Percentiles rank a stretch among this genome's conserved stretches.
phyloP scores from a whole-genome alignment of 64 coral and sea anemone species.

The Actinia tenebrosa region DNA sequence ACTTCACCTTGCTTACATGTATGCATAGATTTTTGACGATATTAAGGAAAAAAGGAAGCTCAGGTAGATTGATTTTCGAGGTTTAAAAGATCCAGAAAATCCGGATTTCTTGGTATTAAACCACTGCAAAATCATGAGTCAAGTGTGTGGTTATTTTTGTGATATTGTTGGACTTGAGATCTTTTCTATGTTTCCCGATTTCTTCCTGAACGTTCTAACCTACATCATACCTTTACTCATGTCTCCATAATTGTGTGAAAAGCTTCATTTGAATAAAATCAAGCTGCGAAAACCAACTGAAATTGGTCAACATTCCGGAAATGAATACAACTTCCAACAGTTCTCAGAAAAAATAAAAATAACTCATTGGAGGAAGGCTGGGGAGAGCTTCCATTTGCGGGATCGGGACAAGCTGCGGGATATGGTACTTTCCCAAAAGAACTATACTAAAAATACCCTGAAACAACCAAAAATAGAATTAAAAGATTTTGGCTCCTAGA shows the following conservation, averaged over 20 bases:
- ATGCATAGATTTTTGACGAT: neutral
- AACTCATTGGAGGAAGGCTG: neutral
- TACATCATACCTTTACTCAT: constrained; percentile 4
- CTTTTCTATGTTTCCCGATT: neutral
- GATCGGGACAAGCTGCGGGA: neutral
- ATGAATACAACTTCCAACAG: neutral
- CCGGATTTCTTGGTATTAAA: neutral
- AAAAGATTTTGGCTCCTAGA: too few relatives aligned
- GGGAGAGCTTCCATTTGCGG: neutral
- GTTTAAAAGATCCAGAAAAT: neutral
- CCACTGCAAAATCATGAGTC: neutral
- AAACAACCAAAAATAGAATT: too few relatives aligned
- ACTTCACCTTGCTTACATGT: neutral
- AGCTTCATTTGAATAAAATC: neutral
- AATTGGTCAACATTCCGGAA: constrained; percentile 2
- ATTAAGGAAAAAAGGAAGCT: neutral
- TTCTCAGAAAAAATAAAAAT: neutral
- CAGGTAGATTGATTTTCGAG: neutral
- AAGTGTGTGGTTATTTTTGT: neutral
- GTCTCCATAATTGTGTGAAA: neutral
- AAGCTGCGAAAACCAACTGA: neutral
- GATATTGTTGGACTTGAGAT: neutral
- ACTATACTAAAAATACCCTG: too few relatives aligned
- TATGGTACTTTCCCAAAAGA: neutral
- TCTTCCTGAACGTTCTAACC: neutral